Percentiles rank a stretch among this genome's conserved stretches.
Evolutionary conservation across 2,113 vertebrate species (phyloP).

Genomic region (Campylorhamphus procurvoides): DNA sequence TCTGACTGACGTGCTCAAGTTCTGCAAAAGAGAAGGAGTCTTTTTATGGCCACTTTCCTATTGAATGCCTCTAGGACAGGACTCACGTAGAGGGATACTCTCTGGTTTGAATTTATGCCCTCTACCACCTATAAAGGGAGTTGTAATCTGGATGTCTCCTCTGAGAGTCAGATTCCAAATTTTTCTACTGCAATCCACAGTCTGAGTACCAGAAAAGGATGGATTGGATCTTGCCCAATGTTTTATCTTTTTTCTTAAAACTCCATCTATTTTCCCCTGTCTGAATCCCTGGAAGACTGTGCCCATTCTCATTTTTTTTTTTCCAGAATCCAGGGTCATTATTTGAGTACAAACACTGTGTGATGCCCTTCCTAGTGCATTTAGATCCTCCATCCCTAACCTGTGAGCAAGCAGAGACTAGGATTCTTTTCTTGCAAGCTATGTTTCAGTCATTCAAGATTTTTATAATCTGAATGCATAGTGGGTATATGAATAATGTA

Average conservation of each 20-base stretch:
- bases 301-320: neutral
- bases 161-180: neutral
- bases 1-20: neutral
- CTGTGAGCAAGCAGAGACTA: neutral
- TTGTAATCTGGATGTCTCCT: neutral
- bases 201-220: neutral
- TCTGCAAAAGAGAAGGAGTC: accelerated
- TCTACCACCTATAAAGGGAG: neutral
- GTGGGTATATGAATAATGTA: neutral
- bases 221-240: neutral
- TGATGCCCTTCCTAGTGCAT: neutral
- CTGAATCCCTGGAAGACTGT: neutral
- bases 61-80: neutral
- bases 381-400: neutral
- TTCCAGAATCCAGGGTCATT: neutral
- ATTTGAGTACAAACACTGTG: neutral
- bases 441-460: neutral
- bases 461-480: neutral
- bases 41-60: neutral
- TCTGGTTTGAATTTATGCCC: neutral
- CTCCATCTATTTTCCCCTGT: neutral
- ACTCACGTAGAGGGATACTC: neutral
- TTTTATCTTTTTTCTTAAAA: neutral
- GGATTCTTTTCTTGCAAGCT: neutral
- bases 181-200: neutral